These are phyloP conservation scores for Tetheella fluctuosa DNA, from an alignment of 2,888 invertebrate species.

Conservation along the genomic window DNA sequence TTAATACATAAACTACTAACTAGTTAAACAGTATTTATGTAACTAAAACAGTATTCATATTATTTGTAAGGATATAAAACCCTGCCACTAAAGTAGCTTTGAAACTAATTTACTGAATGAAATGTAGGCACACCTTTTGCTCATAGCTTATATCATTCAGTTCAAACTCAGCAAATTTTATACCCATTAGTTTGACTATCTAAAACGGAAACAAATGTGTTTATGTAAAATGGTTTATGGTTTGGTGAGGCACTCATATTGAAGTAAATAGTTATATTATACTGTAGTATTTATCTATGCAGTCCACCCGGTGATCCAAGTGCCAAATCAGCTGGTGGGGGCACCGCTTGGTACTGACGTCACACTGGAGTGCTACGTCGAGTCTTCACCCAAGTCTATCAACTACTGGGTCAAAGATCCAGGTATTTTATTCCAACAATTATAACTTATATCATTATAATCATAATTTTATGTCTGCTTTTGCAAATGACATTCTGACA, in stretches of 20 bases:
- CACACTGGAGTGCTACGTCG: constrained; percentile 93
- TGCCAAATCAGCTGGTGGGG: constrained; percentile 95
- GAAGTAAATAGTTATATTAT: constrained; percentile 23
- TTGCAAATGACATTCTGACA: constrained; percentile 1
- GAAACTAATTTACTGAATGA: background rate
- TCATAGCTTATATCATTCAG: background rate
- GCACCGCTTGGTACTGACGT: constrained; percentile 94
- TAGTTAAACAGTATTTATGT: too few species aligned
- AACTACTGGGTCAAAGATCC: constrained; percentile 94
- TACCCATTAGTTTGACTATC: background rate
- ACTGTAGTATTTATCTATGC: constrained; percentile 36
- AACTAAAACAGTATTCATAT: background rate
- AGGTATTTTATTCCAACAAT: constrained; percentile 75
- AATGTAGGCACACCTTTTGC: background rate
- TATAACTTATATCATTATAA: too few species aligned
- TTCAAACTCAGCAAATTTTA: constrained; percentile 1
- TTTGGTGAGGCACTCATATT: background rate
- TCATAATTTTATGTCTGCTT: too few species aligned
- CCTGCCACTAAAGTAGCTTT: background rate
- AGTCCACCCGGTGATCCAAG: constrained; percentile 96
- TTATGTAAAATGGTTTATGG: background rate
- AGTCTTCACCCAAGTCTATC: constrained; percentile 94
- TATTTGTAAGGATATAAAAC: background rate
- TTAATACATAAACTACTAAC: background rate
- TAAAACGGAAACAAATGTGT: background rate